Evolutionary conservation across 2,113 vertebrate species (phyloP).

Genomic region (Aviceda subcristata): DNA sequence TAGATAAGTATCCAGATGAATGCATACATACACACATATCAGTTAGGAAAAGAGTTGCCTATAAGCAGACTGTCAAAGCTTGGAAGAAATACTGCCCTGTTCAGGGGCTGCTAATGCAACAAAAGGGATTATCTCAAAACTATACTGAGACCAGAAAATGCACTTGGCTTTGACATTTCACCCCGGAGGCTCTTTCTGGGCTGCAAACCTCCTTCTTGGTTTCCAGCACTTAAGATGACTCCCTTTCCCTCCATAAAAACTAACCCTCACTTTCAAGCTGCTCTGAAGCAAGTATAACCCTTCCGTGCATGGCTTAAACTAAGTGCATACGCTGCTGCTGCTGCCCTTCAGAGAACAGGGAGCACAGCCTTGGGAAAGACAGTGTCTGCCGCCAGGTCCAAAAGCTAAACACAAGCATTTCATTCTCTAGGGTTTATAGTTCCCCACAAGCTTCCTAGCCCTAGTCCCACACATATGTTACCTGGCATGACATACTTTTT

Average conservation of each 20-base stretch:
- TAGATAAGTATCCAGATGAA: background rate
- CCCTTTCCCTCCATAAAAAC: constrained; percentile 35
- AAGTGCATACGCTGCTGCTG: background rate
- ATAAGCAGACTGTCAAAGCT: background rate
- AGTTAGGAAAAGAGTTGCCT: background rate
- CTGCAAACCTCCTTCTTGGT: constrained; percentile 19
- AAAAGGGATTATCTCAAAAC: constrained; percentile 41
- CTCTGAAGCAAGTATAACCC: constrained; percentile 11
- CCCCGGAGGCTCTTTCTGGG: background rate
- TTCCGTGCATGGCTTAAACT: background rate
- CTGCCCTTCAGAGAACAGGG: background rate
- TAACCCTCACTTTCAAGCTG: background rate
- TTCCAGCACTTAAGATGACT: constrained; percentile 28
- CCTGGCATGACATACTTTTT: background rate
- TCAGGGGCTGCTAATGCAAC: constrained; percentile 1
- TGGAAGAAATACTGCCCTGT: background rate
- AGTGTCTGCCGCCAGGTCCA: background rate
- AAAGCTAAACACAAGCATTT: background rate
- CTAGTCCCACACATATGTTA: background rate
- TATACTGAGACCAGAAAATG: constrained; percentile 19
- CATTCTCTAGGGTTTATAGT: background rate
- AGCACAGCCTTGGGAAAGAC: background rate
- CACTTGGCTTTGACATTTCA: constrained; percentile 25
- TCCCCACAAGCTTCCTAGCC: background rate
- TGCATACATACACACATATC: background rate